Conservation (phyloP, 2,113 vertebrate species). For the Mormoops blainvillei region DNA sequence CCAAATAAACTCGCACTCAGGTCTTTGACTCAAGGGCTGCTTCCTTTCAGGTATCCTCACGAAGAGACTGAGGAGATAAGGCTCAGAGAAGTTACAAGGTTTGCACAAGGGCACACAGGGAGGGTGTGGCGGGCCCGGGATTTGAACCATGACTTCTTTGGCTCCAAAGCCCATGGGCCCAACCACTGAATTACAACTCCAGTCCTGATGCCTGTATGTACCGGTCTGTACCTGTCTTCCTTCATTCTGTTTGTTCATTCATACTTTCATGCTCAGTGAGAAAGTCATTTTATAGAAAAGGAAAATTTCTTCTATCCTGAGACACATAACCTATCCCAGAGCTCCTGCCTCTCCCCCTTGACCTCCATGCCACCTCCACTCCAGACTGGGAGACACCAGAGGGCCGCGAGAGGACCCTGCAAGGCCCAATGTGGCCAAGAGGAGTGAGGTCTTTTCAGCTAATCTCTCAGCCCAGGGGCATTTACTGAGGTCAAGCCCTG, state of each 20-base stretch:
- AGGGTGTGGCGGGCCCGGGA: neutral
- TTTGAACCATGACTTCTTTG: neutral
- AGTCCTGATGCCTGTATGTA: neutral
- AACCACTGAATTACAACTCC: neutral
- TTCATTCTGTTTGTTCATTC: neutral
- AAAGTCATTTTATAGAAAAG: neutral
- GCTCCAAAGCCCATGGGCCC: neutral
- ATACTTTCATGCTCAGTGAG: neutral
- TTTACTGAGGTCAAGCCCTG: neutral
- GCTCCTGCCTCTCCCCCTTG: neutral
- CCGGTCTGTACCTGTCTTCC: no score
- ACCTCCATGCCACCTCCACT: neutral
- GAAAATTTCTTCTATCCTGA: neutral
- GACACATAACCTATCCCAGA: neutral
- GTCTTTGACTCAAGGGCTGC: neutral
- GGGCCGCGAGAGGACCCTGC: neutral
- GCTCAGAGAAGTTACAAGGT: neutral
- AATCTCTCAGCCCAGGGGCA: neutral
- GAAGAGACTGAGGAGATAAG: neutral
- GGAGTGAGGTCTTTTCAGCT: neutral
- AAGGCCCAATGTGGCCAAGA: neutral
- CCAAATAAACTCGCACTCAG: neutral
- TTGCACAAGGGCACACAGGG: no score
- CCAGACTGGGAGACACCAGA: neutral
- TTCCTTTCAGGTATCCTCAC: neutral